Percentiles rank a stretch among this genome's conserved stretches.
Conservation (phyloP, 2,888 invertebrate species). For the Thymelicus lineola region DNA sequence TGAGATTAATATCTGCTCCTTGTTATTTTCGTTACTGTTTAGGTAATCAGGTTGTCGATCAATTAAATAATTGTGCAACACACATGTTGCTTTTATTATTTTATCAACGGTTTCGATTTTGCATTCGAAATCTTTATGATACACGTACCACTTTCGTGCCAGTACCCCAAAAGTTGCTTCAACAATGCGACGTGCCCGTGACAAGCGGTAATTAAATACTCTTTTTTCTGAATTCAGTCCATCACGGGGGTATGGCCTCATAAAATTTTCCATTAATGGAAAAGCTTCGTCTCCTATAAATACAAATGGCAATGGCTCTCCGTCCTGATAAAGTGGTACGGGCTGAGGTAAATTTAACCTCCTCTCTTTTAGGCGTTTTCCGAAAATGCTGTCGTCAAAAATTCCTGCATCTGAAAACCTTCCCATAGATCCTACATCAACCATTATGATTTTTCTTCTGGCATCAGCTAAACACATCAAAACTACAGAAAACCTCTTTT, state of each 20-base stretch:
- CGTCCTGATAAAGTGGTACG: conserved; percentile 33
- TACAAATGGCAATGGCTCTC: conserved; percentile 44
- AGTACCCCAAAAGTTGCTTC: conserved; percentile 48
- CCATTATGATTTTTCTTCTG: conserved; percentile 41
- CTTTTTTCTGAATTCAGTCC: background rate
- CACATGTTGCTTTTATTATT: conserved; percentile 35
- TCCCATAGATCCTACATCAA: conserved; percentile 40
- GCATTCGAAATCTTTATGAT: conserved; percentile 38
- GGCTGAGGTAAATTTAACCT: conserved; percentile 43
- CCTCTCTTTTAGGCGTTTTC: conserved; percentile 41
- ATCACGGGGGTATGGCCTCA: conserved; percentile 47
- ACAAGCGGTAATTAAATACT: conserved; percentile 12
- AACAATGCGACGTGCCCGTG: conserved; percentile 41
- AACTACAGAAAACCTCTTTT: conserved; percentile 42
- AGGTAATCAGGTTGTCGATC: conserved; percentile 12
- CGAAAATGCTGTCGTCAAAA: conserved; percentile 41
- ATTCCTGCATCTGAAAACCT: conserved; percentile 43
- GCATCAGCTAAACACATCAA: conserved; percentile 41
- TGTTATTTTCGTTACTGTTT: background rate
- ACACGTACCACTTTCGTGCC: conserved; percentile 43
- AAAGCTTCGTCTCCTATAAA: conserved; percentile 44
- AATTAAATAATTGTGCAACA: conserved; percentile 37
- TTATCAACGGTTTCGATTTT: conserved; percentile 37
- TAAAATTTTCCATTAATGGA: conserved; percentile 44
- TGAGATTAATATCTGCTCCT: conserved; percentile 17